A percentile compares a stretch with the other conserved stretches of the same genome.
Evolutionary conservation across 2,113 vertebrate species (phyloP).

Genomic region (Cebidichthys violaceus): DNA sequence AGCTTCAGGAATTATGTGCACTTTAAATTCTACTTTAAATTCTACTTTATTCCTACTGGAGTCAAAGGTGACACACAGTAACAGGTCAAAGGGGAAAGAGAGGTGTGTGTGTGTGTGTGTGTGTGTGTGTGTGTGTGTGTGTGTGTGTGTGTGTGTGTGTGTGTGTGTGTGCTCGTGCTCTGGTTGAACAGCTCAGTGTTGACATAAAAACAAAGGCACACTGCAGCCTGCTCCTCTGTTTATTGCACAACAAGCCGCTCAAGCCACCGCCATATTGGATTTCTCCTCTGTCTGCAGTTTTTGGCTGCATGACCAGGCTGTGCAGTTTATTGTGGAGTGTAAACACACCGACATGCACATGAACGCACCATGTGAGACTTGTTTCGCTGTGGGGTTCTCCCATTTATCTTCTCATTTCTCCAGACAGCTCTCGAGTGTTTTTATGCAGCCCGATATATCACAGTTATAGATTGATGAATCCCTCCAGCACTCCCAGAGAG

Average conservation of each 20-base stretch:
- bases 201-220: slow-evolving; percentile 78
- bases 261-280: slow-evolving; percentile 49
- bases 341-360: slow-evolving; percentile 24
- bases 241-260: slow-evolving; percentile 73
- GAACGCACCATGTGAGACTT: slow-evolving; percentile 15
- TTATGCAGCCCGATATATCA: slow-evolving; percentile 10
- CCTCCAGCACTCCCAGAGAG: not conserved
- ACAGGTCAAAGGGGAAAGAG: slow-evolving; percentile 49
- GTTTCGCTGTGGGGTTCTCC: slow-evolving; percentile 18
- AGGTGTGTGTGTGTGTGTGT: not conserved
- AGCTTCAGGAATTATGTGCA: not conserved
- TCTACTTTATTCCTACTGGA: not conserved
- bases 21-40: too few relatives aligned
- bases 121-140: slow-evolving; percentile 43
- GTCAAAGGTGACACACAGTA: slow-evolving; percentile 5
- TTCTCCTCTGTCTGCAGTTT: slow-evolving; percentile 57
- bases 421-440: slow-evolving; percentile 26
- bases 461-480: slow-evolving; percentile 38
- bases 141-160: slow-evolving; percentile 26
- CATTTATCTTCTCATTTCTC: slow-evolving; percentile 45
- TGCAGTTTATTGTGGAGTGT: slow-evolving; percentile 21
- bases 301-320: slow-evolving; percentile 21
- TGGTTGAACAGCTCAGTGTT: slow-evolving; percentile 74
- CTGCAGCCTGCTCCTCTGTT: slow-evolving; percentile 73
- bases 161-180: slow-evolving; percentile 28